Evolutionary conservation across 1,140 invertebrate species (phyloP).

Genomic region (Contarinia nasturtii): DNA sequence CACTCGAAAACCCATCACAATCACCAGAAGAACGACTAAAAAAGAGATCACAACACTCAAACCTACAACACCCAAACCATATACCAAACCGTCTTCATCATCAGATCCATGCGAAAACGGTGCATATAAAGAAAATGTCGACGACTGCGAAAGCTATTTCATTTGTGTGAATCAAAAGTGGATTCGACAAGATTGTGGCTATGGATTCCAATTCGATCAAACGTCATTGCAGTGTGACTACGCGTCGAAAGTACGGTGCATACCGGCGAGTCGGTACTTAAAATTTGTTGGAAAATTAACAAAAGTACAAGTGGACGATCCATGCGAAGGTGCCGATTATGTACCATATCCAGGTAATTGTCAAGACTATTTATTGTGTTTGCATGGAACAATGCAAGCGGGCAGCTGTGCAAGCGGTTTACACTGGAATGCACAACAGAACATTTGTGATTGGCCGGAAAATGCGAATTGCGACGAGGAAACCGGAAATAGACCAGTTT

Average conservation of each 20-base stretch:
- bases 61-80: not conserved
- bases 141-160: constrained; percentile 41
- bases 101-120: constrained; percentile 13
- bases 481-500: constrained; percentile 6
- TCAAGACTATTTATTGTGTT: constrained; percentile 50
- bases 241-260: constrained; percentile 10
- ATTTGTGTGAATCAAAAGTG: constrained; percentile 48
- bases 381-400: constrained; percentile 53
- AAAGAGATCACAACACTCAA: not conserved
- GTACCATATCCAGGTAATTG: constrained; percentile 45
- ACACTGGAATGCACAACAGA: constrained; percentile 48
- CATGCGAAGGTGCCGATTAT: constrained; percentile 43
- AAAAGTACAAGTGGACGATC: constrained; percentile 21
- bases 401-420: constrained; percentile 53
- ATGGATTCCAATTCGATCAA: constrained; percentile 45
- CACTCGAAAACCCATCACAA: not conserved
- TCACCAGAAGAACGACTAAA: not conserved
- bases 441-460: constrained; percentile 61
- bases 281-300: constrained; percentile 6
- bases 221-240: constrained; percentile 45
- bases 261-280: constrained; percentile 14
- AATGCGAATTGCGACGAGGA: constrained; percentile 39
- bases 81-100: no score
- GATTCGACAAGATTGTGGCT: constrained; percentile 42
- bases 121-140: constrained; percentile 32